phyloP scores from a whole-genome alignment of 30 jellyfish, hydroid and myxozoan species.

The Mastigias papua region DNA sequence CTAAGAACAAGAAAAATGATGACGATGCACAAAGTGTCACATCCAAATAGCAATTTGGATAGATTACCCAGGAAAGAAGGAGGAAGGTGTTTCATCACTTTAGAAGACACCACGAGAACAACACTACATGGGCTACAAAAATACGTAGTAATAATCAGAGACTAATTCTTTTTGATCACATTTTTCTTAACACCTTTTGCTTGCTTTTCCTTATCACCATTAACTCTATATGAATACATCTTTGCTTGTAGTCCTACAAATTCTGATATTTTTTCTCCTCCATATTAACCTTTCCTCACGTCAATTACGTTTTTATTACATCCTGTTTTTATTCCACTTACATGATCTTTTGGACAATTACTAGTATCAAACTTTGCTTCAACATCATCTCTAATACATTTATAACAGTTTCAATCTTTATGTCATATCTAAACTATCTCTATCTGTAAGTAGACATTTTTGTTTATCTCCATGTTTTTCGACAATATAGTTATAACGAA shows the following conservation, averaged over 20 bases:
- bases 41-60: too few relatives aligned
- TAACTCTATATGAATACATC: slow-evolving; percentile 41
- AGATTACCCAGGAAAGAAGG: too few relatives aligned
- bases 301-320: slow-evolving; percentile 57
- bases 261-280: slow-evolving; percentile 44
- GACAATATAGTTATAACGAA: slow-evolving; percentile 70
- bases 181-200: background rate
- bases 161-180: background rate
- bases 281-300: slow-evolving; percentile 51
- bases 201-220: background rate
- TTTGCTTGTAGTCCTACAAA: slow-evolving; percentile 63
- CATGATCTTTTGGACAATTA: slow-evolving; percentile 9
- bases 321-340: slow-evolving; percentile 6
- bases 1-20: too few relatives aligned
- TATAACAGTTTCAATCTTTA: slow-evolving; percentile 61
- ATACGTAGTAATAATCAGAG: background rate
- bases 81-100: too few relatives aligned
- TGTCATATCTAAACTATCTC: slow-evolving; percentile 72
- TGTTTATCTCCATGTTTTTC: slow-evolving; percentile 34
- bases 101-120: too few relatives aligned
- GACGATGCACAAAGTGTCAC: too few relatives aligned
- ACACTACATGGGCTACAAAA: background rate
- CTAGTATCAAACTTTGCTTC: slow-evolving; percentile 38
- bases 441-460: slow-evolving; percentile 65
- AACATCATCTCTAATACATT: slow-evolving; percentile 26